Base-by-base conservation (phyloP, 1,140 invertebrate genomes). In the Listronotus oregonensis region DNA sequence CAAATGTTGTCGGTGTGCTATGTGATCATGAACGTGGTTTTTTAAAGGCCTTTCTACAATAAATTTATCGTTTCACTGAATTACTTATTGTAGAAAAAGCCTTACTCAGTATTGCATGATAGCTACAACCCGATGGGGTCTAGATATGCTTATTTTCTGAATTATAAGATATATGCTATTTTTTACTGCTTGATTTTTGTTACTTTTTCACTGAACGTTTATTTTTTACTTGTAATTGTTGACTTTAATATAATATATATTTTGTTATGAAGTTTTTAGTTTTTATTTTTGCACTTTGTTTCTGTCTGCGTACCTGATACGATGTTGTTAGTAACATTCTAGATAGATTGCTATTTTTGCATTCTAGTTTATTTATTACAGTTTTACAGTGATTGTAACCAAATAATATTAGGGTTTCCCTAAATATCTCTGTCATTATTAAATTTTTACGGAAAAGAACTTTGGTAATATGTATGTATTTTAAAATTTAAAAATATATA, bases 171-270 rank as follows among this genome's bases (percentile, higher is more conserved):
- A 71, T 71, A 57, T 71, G 70, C 68, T 70, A 73, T 73, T 74
- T 69, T 72, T 55, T 74, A 66, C 55, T 70, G 65, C 69, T 75
- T 75, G 64, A 70, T 70, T 75, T 75, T 73, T 71, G 66, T 75
- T 73, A 73, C 71, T 73, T 75, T 75, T 75, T 72, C 70, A 73
- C 68, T 67, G 67, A 73, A 54, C 67, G 63, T 72, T 73, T 72
- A 73, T 70, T 76, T 75, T 75, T 74, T 72, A 73, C 73, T 75
- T 77, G 74, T 77, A 77, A 69, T 75, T 77, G 75, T 77, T 77
- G 73, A 77, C 70, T 71, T 75, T 76, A 64, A 74, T 77, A 75
- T 70, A 74, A 76, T 75, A 77, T 77, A 77, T 77, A 77, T 77
- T 77, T 77, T 77, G 75, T 75, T 77, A 75, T 70, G 71, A 73